Conservation (phyloP, 2,113 vertebrate species). For the Thalassoma bifasciatum region DNA sequence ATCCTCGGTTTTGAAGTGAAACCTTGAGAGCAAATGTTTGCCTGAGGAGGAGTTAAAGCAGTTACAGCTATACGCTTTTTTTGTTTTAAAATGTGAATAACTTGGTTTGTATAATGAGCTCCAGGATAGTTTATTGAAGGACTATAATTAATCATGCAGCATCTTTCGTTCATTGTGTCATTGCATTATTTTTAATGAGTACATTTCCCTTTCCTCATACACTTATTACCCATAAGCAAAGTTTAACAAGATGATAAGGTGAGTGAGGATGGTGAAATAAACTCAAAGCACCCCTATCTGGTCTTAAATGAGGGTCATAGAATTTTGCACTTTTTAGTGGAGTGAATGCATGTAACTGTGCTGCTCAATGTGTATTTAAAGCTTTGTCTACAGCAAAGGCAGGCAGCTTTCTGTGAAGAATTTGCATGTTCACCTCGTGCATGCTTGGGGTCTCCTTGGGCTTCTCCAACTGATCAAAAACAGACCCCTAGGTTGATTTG, state of each 20-base stretch:
- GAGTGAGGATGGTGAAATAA: neutral
- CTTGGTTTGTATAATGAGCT: neutral
- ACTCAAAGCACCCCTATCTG: no score
- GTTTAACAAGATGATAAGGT: neutral
- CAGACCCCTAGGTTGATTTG: no score
- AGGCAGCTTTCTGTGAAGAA: no score
- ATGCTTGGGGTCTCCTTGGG: no score
- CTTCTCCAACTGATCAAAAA: no score
- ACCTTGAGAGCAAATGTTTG: neutral
- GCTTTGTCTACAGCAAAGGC: neutral
- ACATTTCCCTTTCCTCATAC: neutral
- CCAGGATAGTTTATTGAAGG: neutral
- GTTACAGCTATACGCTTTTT: no score
- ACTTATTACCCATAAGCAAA: neutral
- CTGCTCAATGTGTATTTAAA: neutral
- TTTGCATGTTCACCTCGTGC: no score
- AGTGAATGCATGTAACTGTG: neutral
- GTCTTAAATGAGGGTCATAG: no score
- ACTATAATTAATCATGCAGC: neutral
- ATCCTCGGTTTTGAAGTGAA: neutral
- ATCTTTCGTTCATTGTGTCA: neutral
- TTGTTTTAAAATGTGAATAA: neutral
- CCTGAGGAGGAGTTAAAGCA: neutral
- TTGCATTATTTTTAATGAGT: neutral
- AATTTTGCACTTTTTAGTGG: neutral